phyloP scores from a whole-genome alignment of 2,888 invertebrate species.

The Lasius fuliginosus region DNA sequence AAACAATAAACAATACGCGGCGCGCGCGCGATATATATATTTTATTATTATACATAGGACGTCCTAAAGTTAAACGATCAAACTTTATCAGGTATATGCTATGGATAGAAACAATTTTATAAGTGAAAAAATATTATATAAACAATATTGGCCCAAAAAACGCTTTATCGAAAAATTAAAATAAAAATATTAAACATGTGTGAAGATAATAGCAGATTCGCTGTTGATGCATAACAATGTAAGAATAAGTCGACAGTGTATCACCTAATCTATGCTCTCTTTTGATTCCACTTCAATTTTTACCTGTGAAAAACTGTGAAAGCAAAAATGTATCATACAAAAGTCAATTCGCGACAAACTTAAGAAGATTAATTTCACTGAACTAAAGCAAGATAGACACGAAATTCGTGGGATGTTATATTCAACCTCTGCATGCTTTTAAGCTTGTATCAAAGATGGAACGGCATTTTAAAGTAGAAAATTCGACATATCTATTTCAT shows the following conservation, averaged over 20 bases:
- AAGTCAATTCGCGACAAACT: not conserved
- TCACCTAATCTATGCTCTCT: not conserved
- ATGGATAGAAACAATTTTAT: not conserved
- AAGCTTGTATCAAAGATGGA: not conserved
- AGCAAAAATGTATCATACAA: not conserved
- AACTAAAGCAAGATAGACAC: not conserved
- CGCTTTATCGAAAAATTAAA: not conserved
- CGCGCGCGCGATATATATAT: not conserved
- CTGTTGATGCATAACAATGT: not conserved
- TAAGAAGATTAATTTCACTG: not conserved
- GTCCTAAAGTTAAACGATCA: not conserved
- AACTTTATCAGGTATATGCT: not conserved
- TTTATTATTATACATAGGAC: not conserved
- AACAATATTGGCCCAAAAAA: not conserved
- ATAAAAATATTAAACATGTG: not conserved
- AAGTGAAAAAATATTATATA: not conserved
- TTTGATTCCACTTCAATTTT: not conserved
- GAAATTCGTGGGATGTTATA: not conserved
- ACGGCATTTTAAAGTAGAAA: not conserved
- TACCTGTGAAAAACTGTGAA: not conserved
- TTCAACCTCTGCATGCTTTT: not conserved
- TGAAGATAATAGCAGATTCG: not conserved
- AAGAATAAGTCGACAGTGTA: not conserved
- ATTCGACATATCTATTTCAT: not conserved
- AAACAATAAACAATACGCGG: slow-evolving; percentile 14